Conservation (phyloP, 2,113 vertebrate species). For the Bambusicola thoracicus region DNA sequence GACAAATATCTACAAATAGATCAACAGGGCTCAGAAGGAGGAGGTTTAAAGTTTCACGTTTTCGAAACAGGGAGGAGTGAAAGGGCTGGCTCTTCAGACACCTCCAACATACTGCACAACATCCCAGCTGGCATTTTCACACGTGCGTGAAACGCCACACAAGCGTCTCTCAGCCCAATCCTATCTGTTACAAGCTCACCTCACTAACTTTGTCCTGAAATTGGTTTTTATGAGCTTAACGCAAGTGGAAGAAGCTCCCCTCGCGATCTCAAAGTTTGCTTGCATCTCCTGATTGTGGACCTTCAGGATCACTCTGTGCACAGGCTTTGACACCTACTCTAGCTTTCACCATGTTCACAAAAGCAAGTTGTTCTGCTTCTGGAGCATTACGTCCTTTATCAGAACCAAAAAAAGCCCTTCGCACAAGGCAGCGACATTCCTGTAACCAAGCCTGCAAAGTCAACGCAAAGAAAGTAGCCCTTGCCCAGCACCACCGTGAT, state of each 20-base stretch:
- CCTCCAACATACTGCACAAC: accelerated
- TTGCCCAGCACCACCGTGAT: not conserved
- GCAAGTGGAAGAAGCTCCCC: not conserved
- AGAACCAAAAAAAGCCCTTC: not conserved
- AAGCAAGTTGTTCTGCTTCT: not conserved
- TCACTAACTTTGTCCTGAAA: not conserved
- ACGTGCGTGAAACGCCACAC: accelerated
- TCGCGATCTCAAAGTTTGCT: not conserved
- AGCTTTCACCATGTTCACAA: not conserved
- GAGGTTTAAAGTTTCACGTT: constrained; percentile 32
- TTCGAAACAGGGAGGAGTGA: not conserved
- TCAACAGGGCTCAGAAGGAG: constrained; percentile 21
- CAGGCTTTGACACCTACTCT: not conserved
- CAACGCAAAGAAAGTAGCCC: not conserved
- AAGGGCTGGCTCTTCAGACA: not conserved
- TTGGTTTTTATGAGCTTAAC: not conserved
- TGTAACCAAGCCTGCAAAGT: not conserved
- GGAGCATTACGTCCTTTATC: not conserved
- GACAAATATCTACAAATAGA: constrained; percentile 66
- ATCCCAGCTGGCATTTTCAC: not conserved
- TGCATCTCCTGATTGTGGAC: accelerated
- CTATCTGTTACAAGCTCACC: not conserved
- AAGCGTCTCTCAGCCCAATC: not conserved
- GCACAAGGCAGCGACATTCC: not conserved
- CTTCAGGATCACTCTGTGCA: not conserved